Evolutionary conservation across 2,888 invertebrate genomes (phyloP).

Genomic region (Sericinus montela): DNA sequence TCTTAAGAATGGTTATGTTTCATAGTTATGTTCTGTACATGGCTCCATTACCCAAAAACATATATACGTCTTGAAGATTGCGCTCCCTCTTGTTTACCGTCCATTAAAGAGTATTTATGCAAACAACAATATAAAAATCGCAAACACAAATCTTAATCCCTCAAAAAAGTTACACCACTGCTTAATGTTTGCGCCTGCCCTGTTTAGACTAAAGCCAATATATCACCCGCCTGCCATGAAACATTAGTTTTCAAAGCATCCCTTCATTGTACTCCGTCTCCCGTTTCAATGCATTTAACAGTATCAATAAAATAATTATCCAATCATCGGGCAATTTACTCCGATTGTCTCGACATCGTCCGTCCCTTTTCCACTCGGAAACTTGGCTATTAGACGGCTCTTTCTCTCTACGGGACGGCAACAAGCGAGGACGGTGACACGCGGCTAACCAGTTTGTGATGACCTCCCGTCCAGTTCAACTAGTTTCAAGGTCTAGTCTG

Average conservation of each 20-base stretch:
- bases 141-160: not conserved
- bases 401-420: constrained; percentile 36
- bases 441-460: constrained; percentile 43
- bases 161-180: constrained; percentile 2
- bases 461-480: constrained; percentile 50
- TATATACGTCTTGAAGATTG: too few species aligned
- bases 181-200: not conserved
- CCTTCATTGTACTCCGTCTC: constrained; percentile 29
- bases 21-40: too few species aligned
- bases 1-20: too few species aligned
- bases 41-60: too few species aligned
- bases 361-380: constrained; percentile 30
- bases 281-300: constrained; percentile 59
- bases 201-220: constrained; percentile 2
- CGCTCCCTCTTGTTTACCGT: too few species aligned
- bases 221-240: constrained; percentile 4
- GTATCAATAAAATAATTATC: constrained; percentile 78
- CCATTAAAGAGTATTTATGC: not conserved
- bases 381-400: not conserved
- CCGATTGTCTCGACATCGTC: constrained; percentile 48
- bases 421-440: constrained; percentile 33
- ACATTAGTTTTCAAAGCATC: constrained; percentile 17
- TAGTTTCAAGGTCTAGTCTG: constrained; percentile 51
- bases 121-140: not conserved
- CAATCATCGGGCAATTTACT: constrained; percentile 74